These are phyloP conservation scores for Vipera ursinii DNA, from an alignment of 2,797 vertebrate species.

Conservation along the genomic window DNA sequence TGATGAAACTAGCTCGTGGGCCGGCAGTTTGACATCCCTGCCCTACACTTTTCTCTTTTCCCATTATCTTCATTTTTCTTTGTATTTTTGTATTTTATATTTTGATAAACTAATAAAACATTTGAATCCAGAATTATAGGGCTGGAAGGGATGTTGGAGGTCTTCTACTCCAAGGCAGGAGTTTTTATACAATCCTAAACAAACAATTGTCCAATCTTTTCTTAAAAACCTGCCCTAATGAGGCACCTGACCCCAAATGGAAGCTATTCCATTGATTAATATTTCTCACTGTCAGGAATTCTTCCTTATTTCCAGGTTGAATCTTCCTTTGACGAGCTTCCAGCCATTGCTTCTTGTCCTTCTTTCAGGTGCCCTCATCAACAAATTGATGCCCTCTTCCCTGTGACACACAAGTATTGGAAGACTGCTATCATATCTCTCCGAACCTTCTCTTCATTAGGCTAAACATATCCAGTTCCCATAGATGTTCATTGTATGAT, in stretches of 20 bases:
- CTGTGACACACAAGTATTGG: background rate
- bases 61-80: background rate
- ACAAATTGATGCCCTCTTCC: background rate
- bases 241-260: background rate
- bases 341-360: background rate
- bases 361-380: background rate
- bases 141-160: background rate
- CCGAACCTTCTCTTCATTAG: background rate
- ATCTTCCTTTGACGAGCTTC: background rate
- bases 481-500: background rate
- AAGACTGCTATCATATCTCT: background rate
- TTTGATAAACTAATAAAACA: background rate
- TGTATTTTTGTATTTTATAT: background rate
- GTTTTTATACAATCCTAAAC: background rate
- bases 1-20: too few species aligned
- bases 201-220: background rate
- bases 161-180: background rate
- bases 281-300: background rate
- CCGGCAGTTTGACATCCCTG: too few species aligned
- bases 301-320: background rate
- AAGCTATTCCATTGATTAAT: background rate
- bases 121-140: background rate
- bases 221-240: background rate
- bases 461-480: background rate
- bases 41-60: background rate